These are phyloP conservation scores for Drosophila paranaensis DNA, from an alignment of 2,888 invertebrate genomes.

Conservation along the genomic window DNA sequence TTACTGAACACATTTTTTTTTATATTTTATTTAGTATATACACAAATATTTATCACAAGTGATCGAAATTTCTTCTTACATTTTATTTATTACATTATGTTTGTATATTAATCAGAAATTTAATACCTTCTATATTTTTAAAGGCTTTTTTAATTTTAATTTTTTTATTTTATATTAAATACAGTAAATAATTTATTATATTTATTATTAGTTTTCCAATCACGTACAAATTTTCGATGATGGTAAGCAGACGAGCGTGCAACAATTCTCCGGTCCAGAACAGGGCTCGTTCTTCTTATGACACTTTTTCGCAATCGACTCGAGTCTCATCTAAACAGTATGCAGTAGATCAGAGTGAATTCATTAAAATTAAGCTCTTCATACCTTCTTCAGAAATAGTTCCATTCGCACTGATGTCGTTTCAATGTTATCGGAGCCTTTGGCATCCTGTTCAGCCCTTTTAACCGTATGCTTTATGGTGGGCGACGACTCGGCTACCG, in stretches of 20 bases:
- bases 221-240: constrained; percentile 5
- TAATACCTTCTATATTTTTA: no score
- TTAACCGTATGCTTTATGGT: neutral
- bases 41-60: no score
- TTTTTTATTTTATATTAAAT: no score
- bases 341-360: no score
- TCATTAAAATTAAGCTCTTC: neutral
- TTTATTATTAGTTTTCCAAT: neutral
- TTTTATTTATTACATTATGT: no score
- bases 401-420: neutral
- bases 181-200: neutral
- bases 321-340: neutral
- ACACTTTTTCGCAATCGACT: neutral
- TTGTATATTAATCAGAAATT: no score
- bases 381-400: neutral
- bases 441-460: neutral
- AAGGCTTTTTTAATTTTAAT: no score
- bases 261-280: neutral
- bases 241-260: neutral
- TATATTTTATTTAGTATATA: no score
- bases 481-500: neutral
- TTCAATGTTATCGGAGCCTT: neutral
- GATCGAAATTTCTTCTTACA: no score
- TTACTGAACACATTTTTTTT: no score
- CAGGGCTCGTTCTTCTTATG: neutral